Conservation (phyloP, 2,888 invertebrate genomes). For the Noctua janthe region DNA sequence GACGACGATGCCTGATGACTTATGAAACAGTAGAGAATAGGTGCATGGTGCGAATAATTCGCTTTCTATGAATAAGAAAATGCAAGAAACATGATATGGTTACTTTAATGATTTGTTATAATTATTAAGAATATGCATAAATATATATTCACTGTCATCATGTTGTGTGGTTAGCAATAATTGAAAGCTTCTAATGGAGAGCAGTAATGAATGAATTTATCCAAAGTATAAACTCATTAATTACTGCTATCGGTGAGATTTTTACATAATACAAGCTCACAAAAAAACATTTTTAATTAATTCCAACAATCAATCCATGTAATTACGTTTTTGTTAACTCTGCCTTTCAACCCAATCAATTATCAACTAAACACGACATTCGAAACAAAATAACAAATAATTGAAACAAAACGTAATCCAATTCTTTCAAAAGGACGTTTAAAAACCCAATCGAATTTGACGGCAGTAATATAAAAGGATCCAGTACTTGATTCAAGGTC, state of each 20-base stretch:
- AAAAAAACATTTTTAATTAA: constrained; percentile 18
- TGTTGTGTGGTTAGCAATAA: not conserved
- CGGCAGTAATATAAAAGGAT: constrained; percentile 47
- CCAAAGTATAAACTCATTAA: too few relatives aligned
- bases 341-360: constrained; percentile 38
- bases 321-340: constrained; percentile 29
- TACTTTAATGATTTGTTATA: not conserved
- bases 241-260: too few relatives aligned
- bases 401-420: constrained; percentile 48
- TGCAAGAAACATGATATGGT: not conserved
- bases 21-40: not conserved
- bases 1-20: too few relatives aligned
- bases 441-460: constrained; percentile 44
- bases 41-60: not conserved
- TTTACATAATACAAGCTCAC: not conserved
- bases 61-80: not conserved
- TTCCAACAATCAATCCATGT: constrained; percentile 14
- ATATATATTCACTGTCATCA: not conserved
- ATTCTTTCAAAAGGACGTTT: constrained; percentile 32
- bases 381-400: constrained; percentile 45
- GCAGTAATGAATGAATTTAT: not conserved
- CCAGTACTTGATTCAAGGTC: constrained; percentile 45
- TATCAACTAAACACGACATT: constrained; percentile 44
- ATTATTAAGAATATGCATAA: not conserved
- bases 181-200: not conserved